Conservation (phyloP, 1,140 invertebrate genomes). For the Hyles euphorbiae region DNA sequence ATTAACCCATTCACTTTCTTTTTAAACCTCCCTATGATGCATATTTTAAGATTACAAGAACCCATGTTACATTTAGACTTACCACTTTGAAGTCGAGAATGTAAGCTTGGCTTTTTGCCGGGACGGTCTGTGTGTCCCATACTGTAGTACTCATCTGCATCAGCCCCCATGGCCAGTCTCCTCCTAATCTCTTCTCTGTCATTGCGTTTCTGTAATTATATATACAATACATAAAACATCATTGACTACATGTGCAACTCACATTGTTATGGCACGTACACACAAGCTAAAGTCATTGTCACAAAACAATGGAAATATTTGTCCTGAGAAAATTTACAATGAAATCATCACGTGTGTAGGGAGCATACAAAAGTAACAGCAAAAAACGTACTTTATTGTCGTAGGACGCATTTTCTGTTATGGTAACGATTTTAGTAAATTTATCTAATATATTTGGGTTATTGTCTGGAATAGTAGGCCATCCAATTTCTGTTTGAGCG, state of each 20-base stretch:
- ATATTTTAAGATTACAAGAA: no score
- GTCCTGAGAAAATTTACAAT: no score
- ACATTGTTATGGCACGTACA: no score
- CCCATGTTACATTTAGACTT: constrained; percentile 18
- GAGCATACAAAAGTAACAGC: no score
- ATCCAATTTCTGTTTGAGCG: constrained; percentile 63
- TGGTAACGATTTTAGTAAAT: constrained; percentile 79
- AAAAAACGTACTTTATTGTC: constrained; percentile 48
- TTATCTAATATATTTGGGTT: constrained; percentile 79
- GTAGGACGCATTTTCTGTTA: constrained; percentile 62
- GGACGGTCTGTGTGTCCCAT: constrained; percentile 76
- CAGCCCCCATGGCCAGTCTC: constrained; percentile 90
- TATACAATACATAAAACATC: constrained; percentile 18
- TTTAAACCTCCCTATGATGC: no score
- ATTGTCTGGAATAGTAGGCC: constrained; percentile 54
- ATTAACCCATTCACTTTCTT: no score
- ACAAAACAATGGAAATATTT: no score
- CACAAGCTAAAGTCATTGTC: no score
- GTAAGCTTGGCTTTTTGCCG: constrained; percentile 89
- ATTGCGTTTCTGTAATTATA: constrained; percentile 84
- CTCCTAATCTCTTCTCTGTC: constrained; percentile 94
- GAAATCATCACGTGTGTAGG: no score
- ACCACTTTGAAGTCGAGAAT: constrained; percentile 91
- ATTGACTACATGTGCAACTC: neutral
- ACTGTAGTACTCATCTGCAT: constrained; percentile 84